phyloP scores from a whole-genome alignment of 2,888 invertebrate genomes.

The Eristalis tenax region DNA sequence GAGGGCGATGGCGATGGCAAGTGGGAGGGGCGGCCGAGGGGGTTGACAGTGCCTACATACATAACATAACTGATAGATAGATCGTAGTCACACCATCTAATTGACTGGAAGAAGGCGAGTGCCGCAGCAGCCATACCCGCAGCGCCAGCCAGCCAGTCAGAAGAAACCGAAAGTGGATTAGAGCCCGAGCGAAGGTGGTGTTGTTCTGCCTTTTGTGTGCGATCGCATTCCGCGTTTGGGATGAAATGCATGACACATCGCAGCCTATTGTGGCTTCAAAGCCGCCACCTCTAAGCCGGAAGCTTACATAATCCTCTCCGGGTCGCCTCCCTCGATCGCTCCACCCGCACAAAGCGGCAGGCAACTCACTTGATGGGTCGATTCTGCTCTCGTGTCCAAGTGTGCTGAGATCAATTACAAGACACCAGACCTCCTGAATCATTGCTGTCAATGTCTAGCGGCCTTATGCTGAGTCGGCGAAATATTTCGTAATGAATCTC shows the following conservation, averaged over 20 bases:
- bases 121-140: slow-evolving; percentile 1
- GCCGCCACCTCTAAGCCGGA: slow-evolving; percentile 10
- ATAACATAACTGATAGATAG: slow-evolving; percentile 39
- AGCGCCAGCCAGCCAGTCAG: background rate
- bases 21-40: background rate
- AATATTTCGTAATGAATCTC: slow-evolving; percentile 51
- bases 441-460: slow-evolving; percentile 29
- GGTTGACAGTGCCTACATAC: background rate
- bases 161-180: slow-evolving; percentile 56
- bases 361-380: background rate
- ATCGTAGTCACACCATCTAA: slow-evolving; percentile 62
- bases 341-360: background rate
- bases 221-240: slow-evolving; percentile 1
- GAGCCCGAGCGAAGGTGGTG: slow-evolving; percentile 42
- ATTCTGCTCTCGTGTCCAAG: slow-evolving; percentile 13
- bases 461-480: slow-evolving; percentile 22
- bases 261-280: background rate
- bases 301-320: slow-evolving; percentile 1
- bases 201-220: slow-evolving; percentile 45
- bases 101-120: slow-evolving; percentile 40
- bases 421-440: slow-evolving; percentile 26
- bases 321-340: background rate
- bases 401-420: slow-evolving; percentile 46
- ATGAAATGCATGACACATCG: slow-evolving; percentile 40
- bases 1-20: background rate